Base-by-base conservation (phyloP, 2,888 invertebrate species). In the Drosophila flavopinicola region DNA sequence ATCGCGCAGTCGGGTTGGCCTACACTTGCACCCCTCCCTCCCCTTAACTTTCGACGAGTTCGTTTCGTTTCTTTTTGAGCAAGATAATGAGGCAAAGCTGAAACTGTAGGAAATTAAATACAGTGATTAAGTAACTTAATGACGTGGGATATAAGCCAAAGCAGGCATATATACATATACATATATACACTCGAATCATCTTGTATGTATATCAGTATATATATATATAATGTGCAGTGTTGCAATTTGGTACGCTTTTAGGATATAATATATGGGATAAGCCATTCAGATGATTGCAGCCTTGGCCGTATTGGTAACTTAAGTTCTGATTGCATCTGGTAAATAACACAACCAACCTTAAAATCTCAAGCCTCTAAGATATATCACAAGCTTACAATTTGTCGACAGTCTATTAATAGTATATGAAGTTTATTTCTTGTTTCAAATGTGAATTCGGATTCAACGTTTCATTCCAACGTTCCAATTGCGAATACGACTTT, bases 91-190 rank as follows among this genome's bases (percentile, higher is more conserved):
- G 78, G 65, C 71, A 61, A 66, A 63, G 53, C 58, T 45, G 54
- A 72, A 70, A 75, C 65, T 71, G 72, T 73, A 69, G 73, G 71
- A 75, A 84, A 85, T 83, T 85, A 85, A 84, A 85, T 84, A 74
- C 78, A 78, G 80, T 80, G 83, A 76, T 85, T 85, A 83, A 84
- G 84, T 80, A 83, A 84, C 84, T 80, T 80, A 85, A 85, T 85
- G 84, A 78, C 78, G 85, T 83, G 83, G 83, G 67, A 80, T 85
- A 83, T 69, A 68, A 49, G 15, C 51, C 42, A 57, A 32, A 41
- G 39, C 3, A 24, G 23, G 23, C 13, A 33, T 13, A 11, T n/a
- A 17, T 9, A 15, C n/a, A n/a, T n/a, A n/a, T n/a, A n/a, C n/a
- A n/a, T n/a, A n/a, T n/a, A n/a, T n/a, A n/a, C 7, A 17, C 42